These are phyloP conservation scores for Dolichotis patagonum DNA, from an alignment of 2,113 vertebrate genomes.

Conservation along the genomic window DNA sequence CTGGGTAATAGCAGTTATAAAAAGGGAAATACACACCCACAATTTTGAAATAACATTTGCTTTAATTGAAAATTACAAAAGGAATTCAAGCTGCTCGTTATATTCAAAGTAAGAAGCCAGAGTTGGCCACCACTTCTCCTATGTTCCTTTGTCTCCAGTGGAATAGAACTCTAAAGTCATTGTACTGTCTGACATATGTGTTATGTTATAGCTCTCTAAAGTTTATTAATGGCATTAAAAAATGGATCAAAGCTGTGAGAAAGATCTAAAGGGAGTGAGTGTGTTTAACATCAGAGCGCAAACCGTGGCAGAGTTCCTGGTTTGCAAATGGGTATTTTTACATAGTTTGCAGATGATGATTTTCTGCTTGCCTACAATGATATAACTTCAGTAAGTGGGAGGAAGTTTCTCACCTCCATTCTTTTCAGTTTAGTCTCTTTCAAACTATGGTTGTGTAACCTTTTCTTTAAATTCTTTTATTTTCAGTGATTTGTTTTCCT, in stretches of 20 bases:
- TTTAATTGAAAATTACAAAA: conserved; percentile 9
- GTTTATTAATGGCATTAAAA: not conserved
- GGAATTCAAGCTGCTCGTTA: not conserved
- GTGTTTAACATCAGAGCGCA: not conserved
- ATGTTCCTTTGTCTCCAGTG: not conserved
- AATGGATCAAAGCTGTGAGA: not conserved
- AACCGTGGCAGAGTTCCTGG: not conserved
- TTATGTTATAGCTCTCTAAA: not conserved
- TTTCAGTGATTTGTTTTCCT: conserved; percentile 4
- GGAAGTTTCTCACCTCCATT: not conserved
- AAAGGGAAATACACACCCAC: not conserved
- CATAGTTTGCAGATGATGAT: not conserved
- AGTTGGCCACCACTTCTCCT: not conserved
- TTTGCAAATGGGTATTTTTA: not conserved
- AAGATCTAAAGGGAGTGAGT: not conserved
- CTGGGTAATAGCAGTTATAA: not conserved
- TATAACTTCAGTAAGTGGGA: not conserved
- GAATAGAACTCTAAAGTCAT: not conserved
- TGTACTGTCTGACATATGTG: not conserved
- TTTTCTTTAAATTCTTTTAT: conserved; percentile 37
- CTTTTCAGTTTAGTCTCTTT: not conserved
- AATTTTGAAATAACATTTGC: conserved; percentile 44
- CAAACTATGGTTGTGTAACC: not conserved
- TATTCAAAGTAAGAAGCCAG: not conserved
- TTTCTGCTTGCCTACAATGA: not conserved